Base-by-base conservation (phyloP, 2,797 vertebrate species). In the Scarus forsteni region DNA sequence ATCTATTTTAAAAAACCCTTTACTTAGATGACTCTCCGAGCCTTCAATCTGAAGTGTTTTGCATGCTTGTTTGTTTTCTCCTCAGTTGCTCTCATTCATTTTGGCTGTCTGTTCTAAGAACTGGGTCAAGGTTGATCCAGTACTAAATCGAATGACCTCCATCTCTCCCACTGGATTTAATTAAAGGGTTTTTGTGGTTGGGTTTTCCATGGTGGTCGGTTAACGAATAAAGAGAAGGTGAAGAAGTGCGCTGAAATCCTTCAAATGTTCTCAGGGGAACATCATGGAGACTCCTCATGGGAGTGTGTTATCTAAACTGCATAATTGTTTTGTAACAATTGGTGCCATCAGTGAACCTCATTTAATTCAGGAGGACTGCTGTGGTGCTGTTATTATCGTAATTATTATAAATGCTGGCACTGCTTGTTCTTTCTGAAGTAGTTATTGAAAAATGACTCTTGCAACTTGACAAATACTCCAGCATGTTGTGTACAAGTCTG, bases 121-220 rank as follows among this genome's bases (percentile, higher is more conserved):
- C 38, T 56, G n/a, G 76, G 74, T 84, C 63, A 82, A 79, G 79
- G 70, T 77, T 60, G 72, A 60, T 59, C 16, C 44, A 10, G 13
- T 72, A 56, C 58, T 43, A 64, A 71, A 69, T 40, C 19, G 1
- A 27, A 7, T 55, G 69, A 80, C 83, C 70, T 67, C 1, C 19
- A 38, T 15, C 34, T 39, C 27, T 83, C 75, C 75, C 64, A 2
- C 0, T 4, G 19, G 59, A 58, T 68, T 78, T 81, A 39, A 75
- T 65, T 44, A 67, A 3, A 0, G 38, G 18, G 12, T 63, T 46
- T 54, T 60, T 69, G 45, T 66, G 71, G 54, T 58, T 50, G 67
- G 39, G 18, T 46, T 82, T 54, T 49, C 50, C 53, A 27, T 71
- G 53, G 56, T 57, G 65, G 46, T n/a, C 9, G 10, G 42, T 57